A percentile compares a stretch with the other conserved stretches of the same genome.
Evolutionary conservation across 53 echinoderm and acorn worm genomes (phyloP).

Genomic region (Astropecten irregularis): DNA sequence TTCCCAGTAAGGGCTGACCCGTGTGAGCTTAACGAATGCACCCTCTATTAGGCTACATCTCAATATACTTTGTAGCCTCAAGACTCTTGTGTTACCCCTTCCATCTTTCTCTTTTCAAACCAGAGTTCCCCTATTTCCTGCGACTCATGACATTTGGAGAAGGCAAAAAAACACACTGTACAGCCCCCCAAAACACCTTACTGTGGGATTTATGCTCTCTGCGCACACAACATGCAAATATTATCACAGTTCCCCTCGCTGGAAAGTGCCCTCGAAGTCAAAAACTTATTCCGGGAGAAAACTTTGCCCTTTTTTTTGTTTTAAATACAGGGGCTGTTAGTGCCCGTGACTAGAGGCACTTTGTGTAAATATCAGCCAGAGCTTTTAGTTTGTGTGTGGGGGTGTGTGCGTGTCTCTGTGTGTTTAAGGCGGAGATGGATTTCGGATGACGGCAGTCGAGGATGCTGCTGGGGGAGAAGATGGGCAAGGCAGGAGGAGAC

Average conservation of each 20-base stretch:
- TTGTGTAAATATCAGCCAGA: background rate
- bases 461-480: background rate
- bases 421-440: background rate
- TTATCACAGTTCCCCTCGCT: too few species aligned
- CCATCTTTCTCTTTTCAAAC: too few species aligned
- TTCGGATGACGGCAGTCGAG: slow-evolving; percentile 3
- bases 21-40: too few species aligned
- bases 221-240: background rate
- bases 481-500: too few species aligned
- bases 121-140: background rate
- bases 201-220: too few species aligned
- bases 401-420: background rate
- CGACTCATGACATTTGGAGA: slow-evolving; percentile 1
- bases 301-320: background rate
- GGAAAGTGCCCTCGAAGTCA: background rate
- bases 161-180: too few species aligned
- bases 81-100: too few species aligned
- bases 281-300: background rate
- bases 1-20: too few species aligned
- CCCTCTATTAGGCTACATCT: too few species aligned
- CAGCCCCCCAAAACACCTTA: too few species aligned
- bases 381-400: too few species aligned
- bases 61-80: too few species aligned
- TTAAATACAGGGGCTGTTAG: slow-evolving; percentile 17
- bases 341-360: background rate